phyloP scores from a whole-genome alignment of 1,140 invertebrate species.

The Drosophila bocqueti region DNA sequence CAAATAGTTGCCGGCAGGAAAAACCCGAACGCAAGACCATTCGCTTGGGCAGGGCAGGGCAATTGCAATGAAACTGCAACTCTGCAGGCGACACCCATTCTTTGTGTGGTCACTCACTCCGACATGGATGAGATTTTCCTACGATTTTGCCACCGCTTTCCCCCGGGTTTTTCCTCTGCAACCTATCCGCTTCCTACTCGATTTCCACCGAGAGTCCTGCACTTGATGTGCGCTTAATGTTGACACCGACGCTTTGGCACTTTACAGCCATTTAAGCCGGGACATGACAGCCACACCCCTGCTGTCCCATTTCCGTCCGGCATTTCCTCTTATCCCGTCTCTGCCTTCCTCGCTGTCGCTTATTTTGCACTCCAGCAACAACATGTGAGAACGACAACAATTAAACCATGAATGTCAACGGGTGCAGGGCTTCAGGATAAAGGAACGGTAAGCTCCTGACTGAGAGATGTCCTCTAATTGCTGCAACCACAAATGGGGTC shows the following conservation, averaged over 20 bases:
- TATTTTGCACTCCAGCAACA: constrained; percentile 21
- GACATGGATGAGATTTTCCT: constrained; percentile 35
- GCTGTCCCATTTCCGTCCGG: constrained; percentile 33
- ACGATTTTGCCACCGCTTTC: background rate
- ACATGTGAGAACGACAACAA: constrained; percentile 47
- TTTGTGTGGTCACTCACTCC: constrained; percentile 54
- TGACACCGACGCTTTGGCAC: constrained; percentile 63
- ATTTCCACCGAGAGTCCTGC: constrained; percentile 36
- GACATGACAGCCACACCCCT: constrained; percentile 39
- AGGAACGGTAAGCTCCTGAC: constrained; percentile 2
- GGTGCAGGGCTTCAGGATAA: background rate
- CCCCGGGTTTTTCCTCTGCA: background rate
- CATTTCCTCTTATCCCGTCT: constrained; percentile 3
- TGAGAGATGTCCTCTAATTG: constrained; percentile 19
- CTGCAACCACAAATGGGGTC: constrained; percentile 6
- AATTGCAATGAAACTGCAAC: constrained; percentile 40
- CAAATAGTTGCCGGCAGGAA: constrained; percentile 35
- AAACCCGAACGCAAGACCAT: constrained; percentile 17
- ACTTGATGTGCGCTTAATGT: constrained; percentile 75
- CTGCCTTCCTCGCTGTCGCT: background rate
- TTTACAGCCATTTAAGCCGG: constrained; percentile 57
- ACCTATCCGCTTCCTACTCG: constrained; percentile 33
- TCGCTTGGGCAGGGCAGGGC: background rate
- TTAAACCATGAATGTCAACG: constrained; percentile 44
- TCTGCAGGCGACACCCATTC: constrained; percentile 31